Evolutionary conservation across 2,888 invertebrate genomes (phyloP), one percentile per base, ranked within the genome.

Genomic region (Euzophera pinguis): DNA sequence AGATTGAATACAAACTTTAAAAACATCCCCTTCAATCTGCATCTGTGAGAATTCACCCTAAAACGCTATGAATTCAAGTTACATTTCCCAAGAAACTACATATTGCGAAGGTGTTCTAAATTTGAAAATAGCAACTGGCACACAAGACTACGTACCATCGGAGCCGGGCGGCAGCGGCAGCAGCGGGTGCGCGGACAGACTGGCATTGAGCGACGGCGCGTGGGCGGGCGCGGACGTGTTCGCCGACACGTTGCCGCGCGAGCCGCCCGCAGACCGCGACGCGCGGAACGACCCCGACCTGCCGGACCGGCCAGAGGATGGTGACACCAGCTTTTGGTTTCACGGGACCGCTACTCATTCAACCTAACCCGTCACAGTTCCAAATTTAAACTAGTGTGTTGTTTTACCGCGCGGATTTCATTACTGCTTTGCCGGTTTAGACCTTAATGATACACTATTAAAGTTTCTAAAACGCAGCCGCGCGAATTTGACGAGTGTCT

Each of bases 281-380:
- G 96, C 95, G 91, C 96, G 96, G 94, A 96, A 97, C 92, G 97
- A 97, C 91, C 96, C 96, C 93, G 96, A 97, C 96, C 97, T 97
- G 95, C 91, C 92, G 89, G 86, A 86, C 81, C 88, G 87, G 91
- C 81, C 85, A 84, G 89, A 90, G 89, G 89, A 89, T 88, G 89
- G 87, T 84, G 81, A 84, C 78, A 74, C 78, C 77, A 78, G 80
- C 82, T 81, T 80, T 78, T 78, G 82, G 80, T 78, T 76, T 63
- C 69, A 63, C 66, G 63, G 60, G 59, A 57, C 55, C 52, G 57
- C 56, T 47, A 42, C 50, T 2, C 5, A 5, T 22, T 22, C 22
- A 22, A 47, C 54, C 49, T 5, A 22, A 47, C 54, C 49, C 57
- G 50, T 53, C 54, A 50, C 53, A 55, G 42, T 50, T 48, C 22